Base-by-base conservation (phyloP, 2,888 invertebrate genomes). In the Leucophenga maculata region DNA sequence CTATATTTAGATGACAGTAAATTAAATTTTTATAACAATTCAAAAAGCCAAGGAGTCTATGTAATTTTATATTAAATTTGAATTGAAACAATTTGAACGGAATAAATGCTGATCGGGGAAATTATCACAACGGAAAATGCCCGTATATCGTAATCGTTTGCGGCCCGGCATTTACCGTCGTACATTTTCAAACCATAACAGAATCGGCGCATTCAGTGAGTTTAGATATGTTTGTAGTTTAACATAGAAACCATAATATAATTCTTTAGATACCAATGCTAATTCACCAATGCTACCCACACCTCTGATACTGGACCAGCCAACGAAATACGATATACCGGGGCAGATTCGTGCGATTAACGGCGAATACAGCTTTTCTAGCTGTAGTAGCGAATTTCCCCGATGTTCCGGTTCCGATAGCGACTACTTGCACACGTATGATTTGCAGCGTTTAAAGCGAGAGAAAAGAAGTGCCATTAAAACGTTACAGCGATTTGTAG, bases 71-170 rank as follows among this genome's bases (percentile, higher is more conserved):
- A 50, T 50, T 18, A 50, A n/a, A 50, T 50, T 50, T 50, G 50
- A 16, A 13, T 50, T 50, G 16, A 4, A 16, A 8, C 6, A 16
- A 13, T 50, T 50, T 50, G 6, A 50, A 50, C 18, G 16, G 16
- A 55, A 55, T 55, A 55, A 26, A 55, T 1, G 14, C 11, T 4
- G 50, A 32, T 59, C 31, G n/a, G 32, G 13, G n/a, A 8, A 59
- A 59, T n/a, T 50, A 32, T 16, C 2, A n/a, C 22, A 14, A n/a
- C 18, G 3, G 26, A 59, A 59, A 59, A 59, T 59, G 59, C 16
- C 59, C n/a, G 59, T n/a, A 14, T 32, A 59, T 59, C 59, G 32
- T 31, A 59, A 59, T n/a, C 32, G 59, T 32, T 16, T 55, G 55
- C 55, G 55, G 55, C 4, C 50, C 50, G 18, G 50, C 1, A 16